Conservation (phyloP, 2,797 vertebrate species). For the Australoheros facetus region DNA sequence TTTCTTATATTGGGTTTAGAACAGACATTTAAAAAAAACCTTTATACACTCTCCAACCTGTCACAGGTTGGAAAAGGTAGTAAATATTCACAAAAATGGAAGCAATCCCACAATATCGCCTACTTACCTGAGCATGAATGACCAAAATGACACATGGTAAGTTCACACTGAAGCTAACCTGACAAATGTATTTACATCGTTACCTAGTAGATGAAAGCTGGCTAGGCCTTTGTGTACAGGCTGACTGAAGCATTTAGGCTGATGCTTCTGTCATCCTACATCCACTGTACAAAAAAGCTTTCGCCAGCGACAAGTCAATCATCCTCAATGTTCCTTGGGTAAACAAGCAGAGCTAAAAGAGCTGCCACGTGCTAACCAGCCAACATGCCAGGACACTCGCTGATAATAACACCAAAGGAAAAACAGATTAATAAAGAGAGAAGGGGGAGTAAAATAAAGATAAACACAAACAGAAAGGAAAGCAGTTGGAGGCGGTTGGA, state of each 20-base stretch:
- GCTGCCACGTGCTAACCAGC: slow-evolving; percentile 59
- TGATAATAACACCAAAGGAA: slow-evolving; percentile 49
- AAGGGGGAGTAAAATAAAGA: slow-evolving; percentile 63
- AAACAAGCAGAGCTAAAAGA: slow-evolving; percentile 62
- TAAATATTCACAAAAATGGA: slow-evolving; percentile 35
- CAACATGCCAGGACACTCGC: slow-evolving; percentile 46
- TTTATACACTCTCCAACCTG: slow-evolving; percentile 18
- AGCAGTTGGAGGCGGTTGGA: slow-evolving; percentile 56
- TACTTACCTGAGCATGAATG: slow-evolving; percentile 54
- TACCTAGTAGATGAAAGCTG: slow-evolving; percentile 26
- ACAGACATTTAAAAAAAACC: slow-evolving; percentile 5
- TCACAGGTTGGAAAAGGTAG: slow-evolving; percentile 12
- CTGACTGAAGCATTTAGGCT: slow-evolving; percentile 44
- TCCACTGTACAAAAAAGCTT: slow-evolving; percentile 58
- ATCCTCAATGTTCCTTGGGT: slow-evolving; percentile 55
- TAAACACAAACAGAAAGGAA: slow-evolving; percentile 70
- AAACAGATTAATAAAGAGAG: slow-evolving; percentile 72
- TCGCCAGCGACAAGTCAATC: slow-evolving; percentile 72
- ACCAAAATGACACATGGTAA: slow-evolving; percentile 39
- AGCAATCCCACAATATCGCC: slow-evolving; percentile 39
- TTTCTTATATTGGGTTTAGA: neutral
- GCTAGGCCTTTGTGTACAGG: slow-evolving; percentile 47
- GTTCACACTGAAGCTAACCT: slow-evolving; percentile 44
- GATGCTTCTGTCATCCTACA: slow-evolving; percentile 58
- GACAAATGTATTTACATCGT: slow-evolving; percentile 47